phyloP scores from a whole-genome alignment of 2,797 vertebrate genomes.

The Tragelaphus eurycerus region DNA sequence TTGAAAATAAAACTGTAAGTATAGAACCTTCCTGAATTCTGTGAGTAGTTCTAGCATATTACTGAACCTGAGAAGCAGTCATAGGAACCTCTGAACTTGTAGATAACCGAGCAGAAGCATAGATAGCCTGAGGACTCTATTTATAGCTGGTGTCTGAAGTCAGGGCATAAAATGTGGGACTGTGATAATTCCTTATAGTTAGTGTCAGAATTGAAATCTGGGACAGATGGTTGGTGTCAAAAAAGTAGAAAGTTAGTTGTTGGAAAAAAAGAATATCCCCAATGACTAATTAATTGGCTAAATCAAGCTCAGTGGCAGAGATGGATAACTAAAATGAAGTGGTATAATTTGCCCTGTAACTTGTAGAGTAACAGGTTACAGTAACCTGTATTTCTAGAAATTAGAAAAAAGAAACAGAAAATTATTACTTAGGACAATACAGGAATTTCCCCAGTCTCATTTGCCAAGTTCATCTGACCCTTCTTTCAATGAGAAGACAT shows the following conservation, averaged over 20 bases:
- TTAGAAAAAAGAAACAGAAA: slow-evolving; percentile 11
- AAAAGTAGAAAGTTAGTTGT: background rate
- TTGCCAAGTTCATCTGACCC: background rate
- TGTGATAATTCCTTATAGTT: background rate
- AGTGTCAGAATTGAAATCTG: background rate
- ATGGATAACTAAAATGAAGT: background rate
- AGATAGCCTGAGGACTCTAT: background rate
- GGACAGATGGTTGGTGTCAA: background rate
- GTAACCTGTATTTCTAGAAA: background rate
- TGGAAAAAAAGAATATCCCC: background rate
- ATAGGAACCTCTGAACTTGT: background rate
- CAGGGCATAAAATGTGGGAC: background rate
- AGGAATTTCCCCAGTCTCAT: slow-evolving; percentile 5
- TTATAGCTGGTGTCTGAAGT: background rate
- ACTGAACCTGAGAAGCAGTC: background rate
- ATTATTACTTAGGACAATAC: background rate
- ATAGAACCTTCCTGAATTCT: background rate
- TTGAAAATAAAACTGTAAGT: background rate
- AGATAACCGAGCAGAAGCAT: background rate
- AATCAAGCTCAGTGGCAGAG: slow-evolving; percentile 12
- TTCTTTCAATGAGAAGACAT: slow-evolving; percentile 23
- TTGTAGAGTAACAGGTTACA: background rate
- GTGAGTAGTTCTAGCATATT: background rate
- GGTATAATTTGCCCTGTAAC: background rate
- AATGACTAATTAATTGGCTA: slow-evolving; percentile 28